phyloP scores from a whole-genome alignment of 2,113 vertebrate genomes.

The Eulacestoma nigropectus region DNA sequence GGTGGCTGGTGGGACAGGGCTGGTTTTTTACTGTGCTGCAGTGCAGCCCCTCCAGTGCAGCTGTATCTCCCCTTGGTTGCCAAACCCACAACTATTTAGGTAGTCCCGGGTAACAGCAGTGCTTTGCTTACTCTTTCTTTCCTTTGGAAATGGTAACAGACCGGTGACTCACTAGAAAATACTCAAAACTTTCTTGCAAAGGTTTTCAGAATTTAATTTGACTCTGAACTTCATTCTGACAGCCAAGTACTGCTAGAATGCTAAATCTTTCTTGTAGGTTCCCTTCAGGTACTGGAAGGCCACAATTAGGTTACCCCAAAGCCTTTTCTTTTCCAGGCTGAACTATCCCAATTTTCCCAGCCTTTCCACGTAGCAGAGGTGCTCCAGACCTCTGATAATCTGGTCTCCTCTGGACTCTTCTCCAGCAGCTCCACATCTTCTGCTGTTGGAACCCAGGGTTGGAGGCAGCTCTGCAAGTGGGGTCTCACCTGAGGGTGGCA shows the following conservation, averaged over 20 bases:
- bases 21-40: not conserved
- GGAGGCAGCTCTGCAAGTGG: not conserved
- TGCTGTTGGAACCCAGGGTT: not conserved
- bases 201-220: not conserved
- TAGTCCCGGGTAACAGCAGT: not conserved
- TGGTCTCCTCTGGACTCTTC: not conserved
- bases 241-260: not conserved
- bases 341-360: not conserved
- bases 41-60: not conserved
- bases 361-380: not conserved
- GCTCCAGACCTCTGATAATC: not conserved
- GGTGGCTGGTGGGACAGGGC: not conserved
- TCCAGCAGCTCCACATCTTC: not conserved
- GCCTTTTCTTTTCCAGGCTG: not conserved
- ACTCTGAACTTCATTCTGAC: not conserved
- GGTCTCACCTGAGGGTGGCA: not conserved
- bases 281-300: not conserved
- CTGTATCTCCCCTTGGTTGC: not conserved
- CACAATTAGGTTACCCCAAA: not conserved
- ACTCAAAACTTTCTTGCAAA: not conserved
- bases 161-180: not conserved
- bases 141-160: not conserved
- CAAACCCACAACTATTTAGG: not conserved
- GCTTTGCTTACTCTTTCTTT: not conserved
- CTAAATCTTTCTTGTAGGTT: not conserved